These are phyloP conservation scores for Rhineura floridana DNA, from an alignment of 2,113 vertebrate genomes.

Conservation along the genomic window DNA sequence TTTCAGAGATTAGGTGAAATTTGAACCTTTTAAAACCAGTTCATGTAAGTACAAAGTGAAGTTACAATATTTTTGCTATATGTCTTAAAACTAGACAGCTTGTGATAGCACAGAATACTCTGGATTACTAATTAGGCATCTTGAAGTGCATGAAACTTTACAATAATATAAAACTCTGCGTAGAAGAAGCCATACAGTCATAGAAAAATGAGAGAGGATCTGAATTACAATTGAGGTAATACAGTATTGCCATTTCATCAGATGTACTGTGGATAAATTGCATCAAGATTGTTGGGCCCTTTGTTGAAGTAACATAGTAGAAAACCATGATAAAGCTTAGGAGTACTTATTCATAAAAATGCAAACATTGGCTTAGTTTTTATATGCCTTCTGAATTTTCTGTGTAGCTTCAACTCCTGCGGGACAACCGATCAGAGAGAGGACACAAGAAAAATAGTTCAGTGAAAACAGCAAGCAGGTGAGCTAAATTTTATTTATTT, in stretches of 20 bases:
- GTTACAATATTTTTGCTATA: background rate
- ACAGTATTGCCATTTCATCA: background rate
- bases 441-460: conserved; percentile 92
- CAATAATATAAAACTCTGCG: too few relatives aligned
- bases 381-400: conserved; percentile 41
- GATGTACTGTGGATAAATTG: background rate
- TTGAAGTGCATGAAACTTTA: background rate
- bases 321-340: background rate
- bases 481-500: too few relatives aligned
- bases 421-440: conserved; percentile 88
- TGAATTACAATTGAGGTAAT: background rate
- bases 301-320: background rate
- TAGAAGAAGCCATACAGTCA: background rate
- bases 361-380: conserved; percentile 40
- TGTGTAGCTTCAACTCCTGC: conserved; percentile 81
- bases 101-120: background rate
- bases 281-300: background rate
- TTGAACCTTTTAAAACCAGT: background rate
- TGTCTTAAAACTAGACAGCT: background rate
- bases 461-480: conserved; percentile 94
- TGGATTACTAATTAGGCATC: background rate
- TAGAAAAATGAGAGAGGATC: background rate
- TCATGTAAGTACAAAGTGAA: background rate
- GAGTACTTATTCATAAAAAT: background rate
- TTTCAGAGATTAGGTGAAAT: background rate